phyloP scores from a whole-genome alignment of 35 echinoderm and acorn worm genomes.

The Ophioderma brevispina region DNA sequence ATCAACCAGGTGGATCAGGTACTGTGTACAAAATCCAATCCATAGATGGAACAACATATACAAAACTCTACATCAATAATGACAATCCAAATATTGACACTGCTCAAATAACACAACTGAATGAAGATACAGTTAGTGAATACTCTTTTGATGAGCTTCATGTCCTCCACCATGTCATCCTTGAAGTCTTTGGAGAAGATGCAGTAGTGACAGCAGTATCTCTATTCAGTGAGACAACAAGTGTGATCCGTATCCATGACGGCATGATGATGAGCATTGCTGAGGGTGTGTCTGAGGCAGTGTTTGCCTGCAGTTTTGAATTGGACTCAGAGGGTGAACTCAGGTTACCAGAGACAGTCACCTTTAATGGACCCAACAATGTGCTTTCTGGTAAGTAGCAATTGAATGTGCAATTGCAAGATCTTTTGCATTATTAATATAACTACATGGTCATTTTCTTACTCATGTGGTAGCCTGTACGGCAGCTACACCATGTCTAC shows the following conservation, averaged over 20 bases:
- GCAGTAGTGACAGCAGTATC: slow-evolving; percentile 9
- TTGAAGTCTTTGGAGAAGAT: slow-evolving; percentile 60
- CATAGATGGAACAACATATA: slow-evolving; percentile 8
- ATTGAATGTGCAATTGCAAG: too few relatives aligned
- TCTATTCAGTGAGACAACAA: slow-evolving; percentile 40
- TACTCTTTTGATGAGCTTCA: slow-evolving; percentile 76
- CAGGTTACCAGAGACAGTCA: slow-evolving; percentile 66
- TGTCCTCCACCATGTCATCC: slow-evolving; percentile 41
- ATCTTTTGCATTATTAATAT: too few relatives aligned
- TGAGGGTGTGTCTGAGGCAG: slow-evolving; percentile 15
- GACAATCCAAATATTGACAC: neutral
- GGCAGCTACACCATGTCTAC: too few relatives aligned
- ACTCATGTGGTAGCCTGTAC: too few relatives aligned
- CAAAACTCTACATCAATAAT: slow-evolving; percentile 71
- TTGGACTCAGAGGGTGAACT: slow-evolving; percentile 73
- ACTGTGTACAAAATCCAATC: slow-evolving; percentile 49
- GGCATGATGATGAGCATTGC: slow-evolving; percentile 73
- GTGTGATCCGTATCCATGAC: slow-evolving; percentile 70
- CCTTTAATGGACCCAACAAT: slow-evolving; percentile 72
- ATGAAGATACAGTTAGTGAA: slow-evolving; percentile 54
- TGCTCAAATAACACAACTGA: slow-evolving; percentile 36
- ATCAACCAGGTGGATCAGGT: slow-evolving; percentile 69
- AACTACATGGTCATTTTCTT: too few relatives aligned
- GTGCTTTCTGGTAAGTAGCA: slow-evolving; percentile 71
- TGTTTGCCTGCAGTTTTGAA: slow-evolving; percentile 71